phyloP scores from a whole-genome alignment of 2,113 vertebrate genomes.

The Aldabrachelys gigantea region DNA sequence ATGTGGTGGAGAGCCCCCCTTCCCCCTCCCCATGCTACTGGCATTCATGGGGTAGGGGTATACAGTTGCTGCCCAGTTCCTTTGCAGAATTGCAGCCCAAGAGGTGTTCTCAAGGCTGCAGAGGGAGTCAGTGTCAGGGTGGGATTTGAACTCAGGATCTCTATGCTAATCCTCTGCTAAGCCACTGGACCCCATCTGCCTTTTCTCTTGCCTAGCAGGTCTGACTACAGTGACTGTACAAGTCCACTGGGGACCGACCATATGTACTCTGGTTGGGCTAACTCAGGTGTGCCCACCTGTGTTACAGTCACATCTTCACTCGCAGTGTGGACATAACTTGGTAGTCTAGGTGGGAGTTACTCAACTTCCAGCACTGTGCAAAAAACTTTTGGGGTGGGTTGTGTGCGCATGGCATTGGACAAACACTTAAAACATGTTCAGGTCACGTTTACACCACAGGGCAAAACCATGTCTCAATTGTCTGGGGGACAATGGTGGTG shows the following conservation, averaged over 20 bases:
- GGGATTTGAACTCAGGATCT: background rate
- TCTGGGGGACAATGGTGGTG: background rate
- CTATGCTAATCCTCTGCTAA: background rate
- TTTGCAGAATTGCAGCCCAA: background rate
- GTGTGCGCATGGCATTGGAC: background rate
- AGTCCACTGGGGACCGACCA: background rate
- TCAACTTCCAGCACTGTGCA: background rate
- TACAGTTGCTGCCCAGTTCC: background rate
- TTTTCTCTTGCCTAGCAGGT: background rate
- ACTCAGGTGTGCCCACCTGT: too few species aligned
- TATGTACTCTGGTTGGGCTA: too few species aligned
- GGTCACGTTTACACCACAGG: background rate
- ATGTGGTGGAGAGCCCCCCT: background rate
- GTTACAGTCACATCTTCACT: background rate
- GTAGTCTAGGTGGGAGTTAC: rapidly evolving
- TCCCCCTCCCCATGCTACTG: background rate
- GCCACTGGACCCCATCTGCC: background rate
- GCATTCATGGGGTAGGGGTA: background rate
- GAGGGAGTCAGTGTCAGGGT: background rate
- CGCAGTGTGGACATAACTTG: background rate
- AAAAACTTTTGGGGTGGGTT: background rate
- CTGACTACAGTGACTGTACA: background rate
- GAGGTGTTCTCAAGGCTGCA: background rate
- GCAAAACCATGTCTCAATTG: background rate
- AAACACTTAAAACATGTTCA: background rate